Base-by-base conservation (phyloP, 2,888 invertebrate species). In the Adelognathus sp. region DNA sequence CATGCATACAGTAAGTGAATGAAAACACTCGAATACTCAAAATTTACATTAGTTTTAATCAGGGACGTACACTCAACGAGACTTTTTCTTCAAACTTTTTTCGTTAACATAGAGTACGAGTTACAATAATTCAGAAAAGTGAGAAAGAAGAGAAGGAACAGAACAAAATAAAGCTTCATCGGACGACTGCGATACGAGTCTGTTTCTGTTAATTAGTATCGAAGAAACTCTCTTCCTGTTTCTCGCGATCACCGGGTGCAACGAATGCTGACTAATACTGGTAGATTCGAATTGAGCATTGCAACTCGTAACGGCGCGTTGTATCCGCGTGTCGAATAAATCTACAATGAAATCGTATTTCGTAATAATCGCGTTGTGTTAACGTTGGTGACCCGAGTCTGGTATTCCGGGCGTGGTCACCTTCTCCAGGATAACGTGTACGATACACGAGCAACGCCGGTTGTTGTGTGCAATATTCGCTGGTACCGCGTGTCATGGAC, bases 391-490 rank as follows among this genome's bases (percentile, higher is more conserved):
- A 70, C 76, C 76, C 80, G 81, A 81, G 80, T 81, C 74, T 78
- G 87, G 88, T 85, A 88, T 88, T 85, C 81, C 87, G 88, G 88
- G 88, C 73, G 88, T 88, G 88, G 88, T 88, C 87, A 84, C 81
- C 83, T 77, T 72, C 67, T 63, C 72, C 36, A 33, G 64, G 56
- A 63, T 46, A 74, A 75, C 80, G 78, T 60, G 76, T 41, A 52
- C 63, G 60, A 39, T 52, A 54, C 24, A 58, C 31, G 41, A 54
- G 79, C 67, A 79, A n/a, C 56, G 67, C n/a, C n/a, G n/a, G n/a
- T n/a, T 16, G 39, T 24, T 61, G 31, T 18, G 16, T 46, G 63
- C 63, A 46, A 63, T 63, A 46, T 63, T 46, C 63, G 31, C 63
- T 18, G 39, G 36, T n/a, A 18, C 18, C 24, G 46, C 29, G n/a